Conservation (phyloP, 2,113 vertebrate genomes). For the Zosterops borbonicus region DNA sequence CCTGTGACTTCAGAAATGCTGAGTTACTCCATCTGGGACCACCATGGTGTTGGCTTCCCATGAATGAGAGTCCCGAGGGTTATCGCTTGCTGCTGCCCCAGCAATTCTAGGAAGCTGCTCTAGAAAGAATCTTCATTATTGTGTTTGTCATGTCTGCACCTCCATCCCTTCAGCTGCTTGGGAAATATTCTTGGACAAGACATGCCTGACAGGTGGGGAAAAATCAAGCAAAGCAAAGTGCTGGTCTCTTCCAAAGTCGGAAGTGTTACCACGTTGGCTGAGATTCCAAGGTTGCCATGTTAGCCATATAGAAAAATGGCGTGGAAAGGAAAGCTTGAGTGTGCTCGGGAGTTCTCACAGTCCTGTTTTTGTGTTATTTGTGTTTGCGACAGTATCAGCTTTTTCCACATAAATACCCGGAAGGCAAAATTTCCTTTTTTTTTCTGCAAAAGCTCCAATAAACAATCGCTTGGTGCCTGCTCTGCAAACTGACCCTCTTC, state of each 20-base stretch:
- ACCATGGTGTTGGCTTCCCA: background rate
- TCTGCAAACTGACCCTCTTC: constrained; percentile 70
- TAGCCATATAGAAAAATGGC: constrained; percentile 61
- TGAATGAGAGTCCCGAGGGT: background rate
- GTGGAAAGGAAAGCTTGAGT: constrained; percentile 43
- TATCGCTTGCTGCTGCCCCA: background rate
- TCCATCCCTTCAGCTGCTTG: constrained; percentile 34
- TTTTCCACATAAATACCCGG: constrained; percentile 67
- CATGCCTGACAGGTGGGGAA: constrained; percentile 26
- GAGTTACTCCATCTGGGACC: constrained; percentile 27
- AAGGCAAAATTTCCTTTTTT: constrained; percentile 63
- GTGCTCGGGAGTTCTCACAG: constrained; percentile 54
- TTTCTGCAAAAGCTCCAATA: constrained; percentile 67
- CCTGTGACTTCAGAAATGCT: constrained; percentile 24
- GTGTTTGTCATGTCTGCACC: constrained; percentile 7
- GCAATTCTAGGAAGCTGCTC: background rate
- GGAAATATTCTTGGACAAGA: constrained; percentile 48
- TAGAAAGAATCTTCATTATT: background rate
- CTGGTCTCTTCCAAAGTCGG: constrained; percentile 17
- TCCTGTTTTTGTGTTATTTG: constrained; percentile 64
- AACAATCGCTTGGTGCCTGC: constrained; percentile 69
- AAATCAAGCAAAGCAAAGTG: constrained; percentile 7
- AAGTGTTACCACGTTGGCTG: background rate
- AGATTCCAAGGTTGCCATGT: constrained; percentile 22
- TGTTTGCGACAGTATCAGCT: constrained; percentile 67